These are phyloP conservation scores for Stenoptilia bipunctidactyla DNA, from an alignment of 2,888 invertebrate species.

Conservation along the genomic window DNA sequence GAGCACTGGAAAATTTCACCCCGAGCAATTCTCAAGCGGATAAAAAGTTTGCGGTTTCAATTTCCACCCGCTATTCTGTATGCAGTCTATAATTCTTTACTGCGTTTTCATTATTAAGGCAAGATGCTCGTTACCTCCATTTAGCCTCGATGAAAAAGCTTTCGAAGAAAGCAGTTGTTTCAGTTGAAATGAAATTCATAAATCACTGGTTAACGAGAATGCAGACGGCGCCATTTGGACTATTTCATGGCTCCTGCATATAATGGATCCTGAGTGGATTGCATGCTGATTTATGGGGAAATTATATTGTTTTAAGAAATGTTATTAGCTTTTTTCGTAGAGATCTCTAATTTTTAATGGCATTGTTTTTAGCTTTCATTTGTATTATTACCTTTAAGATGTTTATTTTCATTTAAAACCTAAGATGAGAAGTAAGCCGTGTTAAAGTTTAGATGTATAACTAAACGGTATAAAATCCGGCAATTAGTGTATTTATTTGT, in stretches of 20 bases:
- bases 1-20: conserved; percentile 22
- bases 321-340: too few species aligned
- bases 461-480: too few species aligned
- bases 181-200: conserved; percentile 54
- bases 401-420: too few species aligned
- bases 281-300: conserved; percentile 24
- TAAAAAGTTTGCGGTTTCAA: conserved; percentile 51
- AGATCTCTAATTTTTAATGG: too few species aligned
- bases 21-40: conserved; percentile 29
- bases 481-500: too few species aligned
- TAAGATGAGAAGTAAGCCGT: too few species aligned
- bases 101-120: conserved; percentile 40
- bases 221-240: conserved; percentile 39
- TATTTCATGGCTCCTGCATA: conserved; percentile 38
- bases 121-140: conserved; percentile 51
- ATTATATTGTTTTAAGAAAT: too few species aligned
- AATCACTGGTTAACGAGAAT: conserved; percentile 43
- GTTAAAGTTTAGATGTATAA: too few species aligned
- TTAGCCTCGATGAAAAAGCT: conserved; percentile 34
- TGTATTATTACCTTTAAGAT: too few species aligned
- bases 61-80: conserved; percentile 34
- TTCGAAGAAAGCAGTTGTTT: conserved; percentile 37
- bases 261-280: conserved; percentile 25
- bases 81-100: conserved; percentile 26
- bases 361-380: too few species aligned